phyloP scores from a whole-genome alignment of 2,797 vertebrate genomes.

The Peromyscus aztecus region DNA sequence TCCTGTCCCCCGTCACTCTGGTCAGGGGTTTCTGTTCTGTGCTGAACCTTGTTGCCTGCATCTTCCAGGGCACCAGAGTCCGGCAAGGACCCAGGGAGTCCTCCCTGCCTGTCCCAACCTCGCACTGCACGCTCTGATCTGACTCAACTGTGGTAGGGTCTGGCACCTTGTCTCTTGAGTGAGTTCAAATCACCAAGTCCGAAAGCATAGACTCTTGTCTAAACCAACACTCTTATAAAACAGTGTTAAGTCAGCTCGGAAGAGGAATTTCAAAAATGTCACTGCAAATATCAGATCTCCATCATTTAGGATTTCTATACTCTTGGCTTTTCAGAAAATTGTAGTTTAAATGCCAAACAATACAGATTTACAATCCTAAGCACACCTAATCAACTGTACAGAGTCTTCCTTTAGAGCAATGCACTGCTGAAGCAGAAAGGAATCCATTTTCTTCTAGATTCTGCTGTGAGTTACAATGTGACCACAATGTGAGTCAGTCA shows the following conservation, averaged over 20 bases:
- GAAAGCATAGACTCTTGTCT: background rate
- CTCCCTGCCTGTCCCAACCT: background rate
- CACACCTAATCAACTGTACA: background rate
- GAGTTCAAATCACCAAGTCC: slow-evolving; percentile 8
- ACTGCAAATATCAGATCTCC: background rate
- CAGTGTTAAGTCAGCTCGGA: background rate
- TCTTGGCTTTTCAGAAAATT: slow-evolving; percentile 49
- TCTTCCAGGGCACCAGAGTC: background rate
- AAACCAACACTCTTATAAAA: background rate
- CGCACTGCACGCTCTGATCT: accelerated
- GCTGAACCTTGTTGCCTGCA: no score
- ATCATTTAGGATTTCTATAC: background rate
- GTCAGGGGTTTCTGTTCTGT: background rate
- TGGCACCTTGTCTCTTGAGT: background rate
- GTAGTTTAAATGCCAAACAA: slow-evolving; percentile 3
- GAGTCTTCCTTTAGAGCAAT: slow-evolving; percentile 10
- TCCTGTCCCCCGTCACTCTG: background rate
- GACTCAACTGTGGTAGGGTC: no score
- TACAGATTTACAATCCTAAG: background rate
- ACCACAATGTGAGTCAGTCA: background rate
- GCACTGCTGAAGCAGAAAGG: background rate
- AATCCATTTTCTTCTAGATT: background rate
- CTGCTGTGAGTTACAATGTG: slow-evolving; percentile 31
- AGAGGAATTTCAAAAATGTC: background rate
- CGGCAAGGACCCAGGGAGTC: background rate